Percentiles rank a stretch among this genome's conserved stretches.
phyloP scores from a whole-genome alignment of 1,140 invertebrate species.

The Trinorchestia longiramus region DNA sequence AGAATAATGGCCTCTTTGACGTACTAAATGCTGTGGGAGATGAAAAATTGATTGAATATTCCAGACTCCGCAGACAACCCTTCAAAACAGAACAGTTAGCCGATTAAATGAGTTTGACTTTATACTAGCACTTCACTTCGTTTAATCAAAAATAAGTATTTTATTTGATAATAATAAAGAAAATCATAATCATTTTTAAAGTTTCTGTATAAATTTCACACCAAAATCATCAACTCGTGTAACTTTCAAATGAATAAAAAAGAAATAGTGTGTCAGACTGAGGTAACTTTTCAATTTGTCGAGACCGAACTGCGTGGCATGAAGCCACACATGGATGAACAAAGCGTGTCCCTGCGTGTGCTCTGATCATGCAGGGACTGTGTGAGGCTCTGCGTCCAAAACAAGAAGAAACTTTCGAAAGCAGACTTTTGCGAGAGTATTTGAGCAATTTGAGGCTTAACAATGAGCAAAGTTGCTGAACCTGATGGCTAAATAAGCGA shows the following conservation, averaged over 20 bases:
- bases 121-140: neutral
- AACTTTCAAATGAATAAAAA: neutral
- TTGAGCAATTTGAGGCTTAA: neutral
- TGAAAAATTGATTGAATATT: constrained; percentile 15
- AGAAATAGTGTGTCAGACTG: neutral
- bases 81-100: neutral
- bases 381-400: neutral
- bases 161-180: neutral
- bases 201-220: neutral
- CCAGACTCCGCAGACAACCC: neutral
- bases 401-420: neutral
- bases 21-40: neutral
- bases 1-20: constrained; percentile 7
- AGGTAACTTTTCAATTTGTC: too few relatives aligned
- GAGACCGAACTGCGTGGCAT: too few relatives aligned
- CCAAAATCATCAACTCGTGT: neutral
- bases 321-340: too few relatives aligned
- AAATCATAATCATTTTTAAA: too few relatives aligned
- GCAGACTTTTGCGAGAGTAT: neutral
- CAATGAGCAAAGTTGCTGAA: neutral
- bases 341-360: too few relatives aligned
- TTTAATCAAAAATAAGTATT: neutral
- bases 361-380: neutral
- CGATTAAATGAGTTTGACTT: neutral
- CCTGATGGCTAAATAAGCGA: neutral